These are phyloP conservation scores for Spea bombifrons DNA, from an alignment of 2,113 vertebrate genomes.

Conservation along the genomic window DNA sequence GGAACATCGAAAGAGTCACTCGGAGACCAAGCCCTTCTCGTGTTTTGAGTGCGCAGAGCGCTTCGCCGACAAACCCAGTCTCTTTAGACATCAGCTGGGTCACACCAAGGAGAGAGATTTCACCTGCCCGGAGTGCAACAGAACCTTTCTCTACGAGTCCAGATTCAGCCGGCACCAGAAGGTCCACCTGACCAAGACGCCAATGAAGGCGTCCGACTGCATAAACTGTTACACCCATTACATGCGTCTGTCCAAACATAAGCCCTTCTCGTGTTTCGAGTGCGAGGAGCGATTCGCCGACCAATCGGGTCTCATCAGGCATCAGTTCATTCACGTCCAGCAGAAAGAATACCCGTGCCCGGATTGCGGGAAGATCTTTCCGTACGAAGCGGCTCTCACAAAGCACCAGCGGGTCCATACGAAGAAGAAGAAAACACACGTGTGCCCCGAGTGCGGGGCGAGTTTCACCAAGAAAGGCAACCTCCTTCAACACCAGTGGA, in stretches of 20 bases:
- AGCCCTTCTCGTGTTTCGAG: neutral
- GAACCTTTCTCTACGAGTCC: no score
- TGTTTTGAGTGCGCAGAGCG: conserved; percentile 6
- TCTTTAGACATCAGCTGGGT: conserved; percentile 58
- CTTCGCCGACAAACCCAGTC: conserved; percentile 55
- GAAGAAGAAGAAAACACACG: neutral
- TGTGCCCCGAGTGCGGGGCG: neutral
- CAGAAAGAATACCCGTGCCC: neutral
- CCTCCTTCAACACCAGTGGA: neutral
- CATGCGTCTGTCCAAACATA: no score
- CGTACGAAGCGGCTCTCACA: neutral
- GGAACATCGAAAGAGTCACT: no score
- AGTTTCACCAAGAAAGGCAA: neutral
- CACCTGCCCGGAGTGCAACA: no score
- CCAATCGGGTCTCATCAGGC: neutral
- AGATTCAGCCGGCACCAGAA: no score
- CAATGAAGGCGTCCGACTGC: no score
- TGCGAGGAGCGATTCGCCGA: neutral
- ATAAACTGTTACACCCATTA: no score
- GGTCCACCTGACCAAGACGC: no score
- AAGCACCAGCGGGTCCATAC: neutral
- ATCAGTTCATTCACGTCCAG: neutral
- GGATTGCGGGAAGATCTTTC: neutral
- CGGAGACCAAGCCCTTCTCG: no score
- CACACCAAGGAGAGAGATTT: conserved; percentile 22